phyloP scores from a whole-genome alignment of 2,113 vertebrate species.

The Urocynchramus pylzowi region DNA sequence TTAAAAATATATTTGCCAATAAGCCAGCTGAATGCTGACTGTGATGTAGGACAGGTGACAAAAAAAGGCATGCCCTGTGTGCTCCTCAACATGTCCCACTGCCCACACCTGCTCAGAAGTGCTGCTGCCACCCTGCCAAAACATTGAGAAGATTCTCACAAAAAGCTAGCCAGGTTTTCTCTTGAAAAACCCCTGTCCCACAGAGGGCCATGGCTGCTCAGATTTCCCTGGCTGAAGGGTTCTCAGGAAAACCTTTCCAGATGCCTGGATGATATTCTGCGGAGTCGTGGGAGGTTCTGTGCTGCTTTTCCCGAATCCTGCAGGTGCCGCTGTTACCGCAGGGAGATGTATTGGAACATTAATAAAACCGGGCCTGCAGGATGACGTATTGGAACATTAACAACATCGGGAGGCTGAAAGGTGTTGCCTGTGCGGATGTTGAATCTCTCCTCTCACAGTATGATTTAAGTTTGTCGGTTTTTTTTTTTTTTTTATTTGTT shows the following conservation, averaged over 20 bases:
- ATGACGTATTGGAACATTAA: background rate
- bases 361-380: background rate
- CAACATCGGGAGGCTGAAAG: background rate
- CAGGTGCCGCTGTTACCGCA: slow-evolving; percentile 18
- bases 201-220: background rate
- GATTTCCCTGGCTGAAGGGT: background rate
- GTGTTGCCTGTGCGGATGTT: background rate
- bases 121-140: background rate
- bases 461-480: background rate
- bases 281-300: background rate
- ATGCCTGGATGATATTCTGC: background rate
- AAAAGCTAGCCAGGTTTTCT: background rate
- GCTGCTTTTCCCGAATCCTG: background rate
- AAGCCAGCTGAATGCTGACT: background rate
- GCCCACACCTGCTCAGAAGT: background rate
- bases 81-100: background rate
- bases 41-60: background rate
- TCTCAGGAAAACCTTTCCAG: background rate
- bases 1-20: background rate
- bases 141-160: background rate
- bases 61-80: background rate
- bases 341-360: background rate
- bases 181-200: background rate
- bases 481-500: no score
- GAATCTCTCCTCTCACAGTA: background rate